These are phyloP conservation scores for Poeciliopsis presidionis DNA, from an alignment of 2,797 vertebrate genomes.

Conservation along the genomic window DNA sequence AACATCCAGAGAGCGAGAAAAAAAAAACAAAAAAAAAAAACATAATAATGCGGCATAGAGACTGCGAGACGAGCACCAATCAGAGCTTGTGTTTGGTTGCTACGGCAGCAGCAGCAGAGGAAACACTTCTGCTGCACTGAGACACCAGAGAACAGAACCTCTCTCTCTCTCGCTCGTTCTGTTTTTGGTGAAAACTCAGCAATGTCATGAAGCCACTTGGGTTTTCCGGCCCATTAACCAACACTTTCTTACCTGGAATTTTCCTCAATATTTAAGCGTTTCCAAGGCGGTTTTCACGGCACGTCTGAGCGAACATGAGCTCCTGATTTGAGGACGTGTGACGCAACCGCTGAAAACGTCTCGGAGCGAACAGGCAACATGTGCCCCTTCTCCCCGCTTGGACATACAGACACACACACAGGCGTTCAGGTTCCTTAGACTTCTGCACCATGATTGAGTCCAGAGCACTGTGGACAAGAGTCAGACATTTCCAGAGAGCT, in stretches of 20 bases:
- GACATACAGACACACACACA: background rate
- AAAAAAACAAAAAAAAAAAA: slow-evolving; percentile 15
- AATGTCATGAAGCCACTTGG: slow-evolving; percentile 30
- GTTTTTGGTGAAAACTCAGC: slow-evolving; percentile 53
- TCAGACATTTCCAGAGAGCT: background rate
- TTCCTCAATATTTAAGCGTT: slow-evolving; percentile 53
- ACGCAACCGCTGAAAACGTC: slow-evolving; percentile 53
- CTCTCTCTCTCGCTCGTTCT: slow-evolving; percentile 34
- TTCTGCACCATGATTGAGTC: background rate
- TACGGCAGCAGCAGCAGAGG: slow-evolving; percentile 62
- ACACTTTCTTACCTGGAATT: slow-evolving; percentile 51
- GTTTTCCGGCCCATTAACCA: slow-evolving; percentile 62
- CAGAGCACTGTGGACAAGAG: background rate
- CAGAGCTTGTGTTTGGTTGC: slow-evolving; percentile 80
- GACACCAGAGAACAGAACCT: slow-evolving; percentile 61
- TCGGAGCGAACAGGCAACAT: slow-evolving; percentile 20
- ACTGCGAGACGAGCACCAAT: slow-evolving; percentile 68
- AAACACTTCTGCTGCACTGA: slow-evolving; percentile 69
- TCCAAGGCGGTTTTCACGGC: slow-evolving; percentile 40
- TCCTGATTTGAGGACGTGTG: slow-evolving; percentile 36
- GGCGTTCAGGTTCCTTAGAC: background rate
- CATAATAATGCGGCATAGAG: slow-evolving; percentile 12
- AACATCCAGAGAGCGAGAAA: slow-evolving; percentile 24
- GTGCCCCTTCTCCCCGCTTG: background rate
- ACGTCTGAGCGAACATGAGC: slow-evolving; percentile 13